A percentile compares a stretch with the other conserved stretches of the same genome.
Conservation (phyloP, 2,888 invertebrate species). For the Stomorhina lunata region DNA sequence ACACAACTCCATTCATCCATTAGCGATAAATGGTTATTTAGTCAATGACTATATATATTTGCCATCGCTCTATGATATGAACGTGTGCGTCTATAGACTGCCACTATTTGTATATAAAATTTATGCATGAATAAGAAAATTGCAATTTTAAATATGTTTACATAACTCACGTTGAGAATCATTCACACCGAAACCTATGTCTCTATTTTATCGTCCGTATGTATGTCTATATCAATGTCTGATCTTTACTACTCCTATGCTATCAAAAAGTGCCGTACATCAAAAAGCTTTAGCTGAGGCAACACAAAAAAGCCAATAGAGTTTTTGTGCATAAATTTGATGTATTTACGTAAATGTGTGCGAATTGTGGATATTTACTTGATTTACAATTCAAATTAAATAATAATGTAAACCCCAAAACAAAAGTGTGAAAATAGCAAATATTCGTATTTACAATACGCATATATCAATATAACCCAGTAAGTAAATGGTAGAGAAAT, state of each 20-base stretch:
- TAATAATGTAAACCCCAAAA: conserved; percentile 49
- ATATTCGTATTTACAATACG: conserved; percentile 20
- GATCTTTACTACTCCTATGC: conserved; percentile 43
- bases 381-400: conserved; percentile 61
- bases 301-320: neutral
- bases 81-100: neutral
- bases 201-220: neutral
- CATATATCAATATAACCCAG: conserved; percentile 26
- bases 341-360: neutral
- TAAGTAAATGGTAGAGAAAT: neutral
- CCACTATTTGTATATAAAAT: conserved; percentile 27
- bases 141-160: conserved; percentile 49
- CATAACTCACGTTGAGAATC: conserved; percentile 6
- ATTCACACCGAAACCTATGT: neutral
- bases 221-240: conserved; percentile 24
- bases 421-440: conserved; percentile 54
- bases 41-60: conserved; percentile 32
- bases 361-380: conserved; percentile 19
- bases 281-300: neutral
- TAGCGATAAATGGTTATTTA: conserved; percentile 60
- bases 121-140: conserved; percentile 61
- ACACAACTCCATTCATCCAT: conserved; percentile 42
- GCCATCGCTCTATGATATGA: too few relatives aligned
- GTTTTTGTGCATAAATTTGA: neutral
- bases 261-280: conserved; percentile 7